These are phyloP conservation scores for Laticauda colubrina DNA, from an alignment of 2,113 vertebrate genomes.

Conservation along the genomic window DNA sequence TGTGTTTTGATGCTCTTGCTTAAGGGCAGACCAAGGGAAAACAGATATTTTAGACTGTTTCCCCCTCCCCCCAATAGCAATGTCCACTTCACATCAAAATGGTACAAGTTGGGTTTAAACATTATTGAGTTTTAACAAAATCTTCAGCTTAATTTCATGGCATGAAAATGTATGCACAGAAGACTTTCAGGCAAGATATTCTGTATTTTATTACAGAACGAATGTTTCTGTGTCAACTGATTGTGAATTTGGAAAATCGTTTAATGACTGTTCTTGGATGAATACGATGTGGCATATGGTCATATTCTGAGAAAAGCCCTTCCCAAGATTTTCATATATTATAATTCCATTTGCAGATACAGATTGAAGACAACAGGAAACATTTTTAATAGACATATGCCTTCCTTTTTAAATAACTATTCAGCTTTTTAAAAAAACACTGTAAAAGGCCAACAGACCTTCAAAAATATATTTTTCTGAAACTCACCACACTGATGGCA, in stretches of 20 bases:
- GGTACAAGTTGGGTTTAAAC: background rate
- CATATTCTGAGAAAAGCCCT: background rate
- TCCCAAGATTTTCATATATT: background rate
- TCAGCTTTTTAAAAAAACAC: background rate
- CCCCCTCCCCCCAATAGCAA: background rate
- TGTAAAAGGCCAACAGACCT: background rate
- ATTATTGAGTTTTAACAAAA: background rate
- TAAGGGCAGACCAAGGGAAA: background rate
- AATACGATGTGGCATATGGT: background rate
- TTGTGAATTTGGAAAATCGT: background rate
- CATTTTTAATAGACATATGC: background rate
- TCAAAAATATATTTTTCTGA: slow-evolving; percentile 6
- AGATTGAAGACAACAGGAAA: background rate
- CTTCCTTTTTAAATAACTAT: background rate
- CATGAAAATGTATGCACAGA: background rate
- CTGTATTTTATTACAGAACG: background rate
- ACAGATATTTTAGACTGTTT: background rate
- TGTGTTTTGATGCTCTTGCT: background rate
- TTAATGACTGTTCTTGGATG: background rate
- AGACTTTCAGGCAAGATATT: background rate
- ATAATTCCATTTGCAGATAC: background rate
- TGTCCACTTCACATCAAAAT: background rate
- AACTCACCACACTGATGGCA: slow-evolving; percentile 97
- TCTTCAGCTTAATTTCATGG: background rate
- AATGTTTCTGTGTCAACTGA: background rate